Evolutionary conservation across 2,797 vertebrate genomes (phyloP), one percentile per base, ranked within the genome.

Genomic region (Microchirus variegatus): DNA sequence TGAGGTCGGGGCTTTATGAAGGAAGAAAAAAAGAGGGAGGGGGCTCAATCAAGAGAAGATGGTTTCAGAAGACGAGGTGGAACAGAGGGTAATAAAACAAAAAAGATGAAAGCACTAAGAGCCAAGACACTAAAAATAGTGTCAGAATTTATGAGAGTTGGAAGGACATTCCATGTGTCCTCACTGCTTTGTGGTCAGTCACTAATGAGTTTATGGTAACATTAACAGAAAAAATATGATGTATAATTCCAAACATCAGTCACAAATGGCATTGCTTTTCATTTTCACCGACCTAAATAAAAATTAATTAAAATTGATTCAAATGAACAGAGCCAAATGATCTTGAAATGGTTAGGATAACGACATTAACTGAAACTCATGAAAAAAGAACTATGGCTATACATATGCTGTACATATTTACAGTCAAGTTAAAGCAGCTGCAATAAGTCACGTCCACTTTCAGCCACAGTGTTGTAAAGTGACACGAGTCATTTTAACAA

Each of bases 401-500:
- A 31, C 5, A 35, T n/a, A 60, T 53, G 41, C 22, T 22, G 22
- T 22, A 19, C 13, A 40, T 3, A 18, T 70, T 68, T 58, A 53
- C 16, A 42, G 31, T 31, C 9, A 0, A 52, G 38, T 46, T 56
- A 38, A 43, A 47, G 51, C 55, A 35, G 59, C 47, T 18, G 35
- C 40, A 60, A 57, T 68, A 64, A 73, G 17, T 63, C 63, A 73
- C 35, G 46, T 55, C 42, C 13, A 50, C 50, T 63, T 54, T 45
- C 12, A 35, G 53, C 26, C 46, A 19, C 26, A 11, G 53, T 17
- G 44, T 15, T 46, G 47, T 65, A 64, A 64, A 74, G 17, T 14
- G 13, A 5, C 49, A 70, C 70, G 45, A 70, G 45, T 78, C 67
- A 80, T 67, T 75, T 75, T 67, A 70, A 77, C 57, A 55, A 14